Evolutionary conservation across 2,113 vertebrate species (phyloP).

Genomic region (Pteropus alecto): DNA sequence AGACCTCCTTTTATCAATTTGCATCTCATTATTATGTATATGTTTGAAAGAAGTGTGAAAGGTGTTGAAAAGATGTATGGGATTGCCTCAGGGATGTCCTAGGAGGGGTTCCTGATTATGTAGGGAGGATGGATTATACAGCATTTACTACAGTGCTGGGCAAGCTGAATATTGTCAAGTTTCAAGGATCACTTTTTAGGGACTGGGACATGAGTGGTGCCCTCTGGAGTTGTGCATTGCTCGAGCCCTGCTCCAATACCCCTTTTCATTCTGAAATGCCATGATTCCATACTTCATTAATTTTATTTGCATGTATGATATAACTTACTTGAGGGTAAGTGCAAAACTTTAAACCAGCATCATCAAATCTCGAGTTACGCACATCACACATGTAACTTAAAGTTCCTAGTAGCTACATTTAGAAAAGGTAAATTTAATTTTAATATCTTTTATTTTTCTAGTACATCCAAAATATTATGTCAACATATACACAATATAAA

Average conservation of each 20-base stretch:
- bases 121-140: not conserved
- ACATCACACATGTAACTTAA: not conserved
- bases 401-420: not conserved
- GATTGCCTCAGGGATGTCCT: slow-evolving; percentile 36
- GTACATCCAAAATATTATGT: not conserved
- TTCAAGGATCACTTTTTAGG: not conserved
- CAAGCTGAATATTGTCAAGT: not conserved
- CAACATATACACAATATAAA: not conserved
- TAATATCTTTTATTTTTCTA: not conserved
- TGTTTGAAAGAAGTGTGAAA: slow-evolving; percentile 51
- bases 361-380: not conserved
- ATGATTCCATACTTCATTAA: not conserved
- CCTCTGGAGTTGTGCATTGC: not conserved
- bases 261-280: not conserved
- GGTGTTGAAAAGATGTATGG: slow-evolving; percentile 34
- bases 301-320: not conserved
- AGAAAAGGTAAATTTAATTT: slow-evolving; percentile 30
- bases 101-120: slow-evolving; percentile 37
- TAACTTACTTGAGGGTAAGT: not conserved
- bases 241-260: not conserved
- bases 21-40: slow-evolving; percentile 70
- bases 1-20: slow-evolving; percentile 67
- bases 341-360: not conserved
- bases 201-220: not conserved
- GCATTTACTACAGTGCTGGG: not conserved